Evolutionary conservation across 2,113 vertebrate genomes (phyloP).

Genomic region (Ailuropoda melanoleuca): DNA sequence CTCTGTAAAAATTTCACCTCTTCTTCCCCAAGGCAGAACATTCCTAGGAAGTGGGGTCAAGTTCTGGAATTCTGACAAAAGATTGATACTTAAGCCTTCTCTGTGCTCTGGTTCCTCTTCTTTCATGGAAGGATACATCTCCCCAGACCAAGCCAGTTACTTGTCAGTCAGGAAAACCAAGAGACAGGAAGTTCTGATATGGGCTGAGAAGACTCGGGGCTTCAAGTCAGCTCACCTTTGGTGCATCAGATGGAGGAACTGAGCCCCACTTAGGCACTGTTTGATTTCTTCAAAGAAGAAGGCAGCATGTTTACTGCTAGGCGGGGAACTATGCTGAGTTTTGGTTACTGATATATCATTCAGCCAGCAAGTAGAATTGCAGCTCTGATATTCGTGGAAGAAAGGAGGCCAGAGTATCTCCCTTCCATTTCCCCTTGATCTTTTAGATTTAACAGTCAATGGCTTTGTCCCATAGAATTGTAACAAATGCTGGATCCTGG

Average conservation of each 20-base stretch:
- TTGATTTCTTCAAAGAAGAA: neutral
- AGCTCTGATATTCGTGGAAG: constrained; percentile 80
- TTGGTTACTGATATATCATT: neutral
- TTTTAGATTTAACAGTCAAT: neutral
- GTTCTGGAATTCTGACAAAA: neutral
- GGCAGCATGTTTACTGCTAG: neutral
- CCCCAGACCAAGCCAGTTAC: neutral
- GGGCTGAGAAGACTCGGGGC: neutral
- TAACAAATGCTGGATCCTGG: neutral
- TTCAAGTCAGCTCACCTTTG: neutral
- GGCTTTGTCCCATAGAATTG: neutral
- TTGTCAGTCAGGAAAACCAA: neutral
- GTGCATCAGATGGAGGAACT: accelerated
- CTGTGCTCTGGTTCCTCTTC: neutral
- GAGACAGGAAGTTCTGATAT: accelerated
- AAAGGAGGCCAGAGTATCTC: constrained; percentile 84
- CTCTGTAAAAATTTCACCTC: neutral
- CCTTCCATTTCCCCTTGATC: constrained; percentile 50
- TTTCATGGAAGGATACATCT: neutral
- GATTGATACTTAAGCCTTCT: no score
- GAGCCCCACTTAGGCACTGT: no score
- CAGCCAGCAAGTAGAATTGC: no score
- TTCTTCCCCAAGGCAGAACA: neutral
- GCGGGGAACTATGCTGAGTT: neutral
- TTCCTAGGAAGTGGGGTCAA: accelerated